Conservation (phyloP, 2,888 invertebrate species). For the Synergus japonicus region DNA sequence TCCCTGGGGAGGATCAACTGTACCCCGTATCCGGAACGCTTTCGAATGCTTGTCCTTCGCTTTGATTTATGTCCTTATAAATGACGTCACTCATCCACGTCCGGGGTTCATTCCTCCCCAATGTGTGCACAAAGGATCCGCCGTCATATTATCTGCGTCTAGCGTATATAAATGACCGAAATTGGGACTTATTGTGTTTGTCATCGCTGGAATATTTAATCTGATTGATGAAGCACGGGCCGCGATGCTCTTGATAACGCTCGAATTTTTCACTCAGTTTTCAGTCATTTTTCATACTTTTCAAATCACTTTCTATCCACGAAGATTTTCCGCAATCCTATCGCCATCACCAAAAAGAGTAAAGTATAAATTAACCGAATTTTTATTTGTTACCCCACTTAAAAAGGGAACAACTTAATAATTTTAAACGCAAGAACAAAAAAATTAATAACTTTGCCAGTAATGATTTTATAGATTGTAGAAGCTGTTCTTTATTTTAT, state of each 20-base stretch:
- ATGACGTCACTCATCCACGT: slow-evolving; percentile 76
- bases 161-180: slow-evolving; percentile 77
- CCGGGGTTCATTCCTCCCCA: slow-evolving; percentile 62
- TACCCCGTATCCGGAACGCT: slow-evolving; percentile 67
- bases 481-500: no score
- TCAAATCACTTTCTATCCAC: no score
- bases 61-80: slow-evolving; percentile 78
- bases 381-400: no score
- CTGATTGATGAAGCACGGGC: slow-evolving; percentile 63
- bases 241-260: slow-evolving; percentile 17
- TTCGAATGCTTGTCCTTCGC: slow-evolving; percentile 69
- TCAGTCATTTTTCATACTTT: no score
- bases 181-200: slow-evolving; percentile 78
- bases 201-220: slow-evolving; percentile 70
- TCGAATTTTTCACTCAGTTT: no score
- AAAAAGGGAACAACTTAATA: no score
- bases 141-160: slow-evolving; percentile 75
- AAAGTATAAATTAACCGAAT: no score
- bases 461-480: no score
- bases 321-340: no score
- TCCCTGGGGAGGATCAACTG: slow-evolving; percentile 65
- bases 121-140: slow-evolving; percentile 76
- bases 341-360: no score
- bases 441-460: no score
- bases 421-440: no score